phyloP scores from a whole-genome alignment of 2,797 vertebrate genomes.

The Ptychadena robeensis region DNA sequence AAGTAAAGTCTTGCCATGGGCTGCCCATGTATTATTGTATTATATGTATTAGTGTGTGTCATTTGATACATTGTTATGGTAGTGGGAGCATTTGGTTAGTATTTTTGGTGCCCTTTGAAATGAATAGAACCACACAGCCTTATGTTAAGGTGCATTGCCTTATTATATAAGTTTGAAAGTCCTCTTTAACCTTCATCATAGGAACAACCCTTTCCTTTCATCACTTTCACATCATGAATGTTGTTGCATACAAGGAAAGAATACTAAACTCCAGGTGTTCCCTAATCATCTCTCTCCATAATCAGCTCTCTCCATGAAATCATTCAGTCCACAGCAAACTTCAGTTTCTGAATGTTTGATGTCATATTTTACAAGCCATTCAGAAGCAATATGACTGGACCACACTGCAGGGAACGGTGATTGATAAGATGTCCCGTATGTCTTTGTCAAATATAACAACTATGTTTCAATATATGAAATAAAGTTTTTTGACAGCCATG shows the following conservation, averaged over 20 bases:
- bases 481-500: slow-evolving; percentile 26
- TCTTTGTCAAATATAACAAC: not conserved
- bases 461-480: slow-evolving; percentile 31
- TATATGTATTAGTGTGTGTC: too few species aligned
- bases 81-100: too few species aligned
- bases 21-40: too few species aligned
- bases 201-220: not conserved
- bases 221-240: not conserved
- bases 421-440: slow-evolving; percentile 1
- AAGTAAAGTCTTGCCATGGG: too few species aligned
- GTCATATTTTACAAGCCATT: not conserved
- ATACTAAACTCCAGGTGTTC: not conserved
- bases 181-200: too few species aligned
- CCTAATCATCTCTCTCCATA: not conserved
- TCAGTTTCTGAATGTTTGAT: not conserved
- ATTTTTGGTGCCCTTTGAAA: too few species aligned
- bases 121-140: too few species aligned
- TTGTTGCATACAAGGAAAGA: not conserved
- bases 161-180: too few species aligned
- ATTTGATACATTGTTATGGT: too few species aligned
- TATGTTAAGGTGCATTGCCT: too few species aligned
- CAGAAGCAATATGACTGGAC: not conserved
- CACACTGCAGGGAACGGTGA: not conserved
- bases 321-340: not conserved
- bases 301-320: not conserved